A percentile compares a stretch with the other conserved stretches of the same genome.
phyloP scores from a whole-genome alignment of 1,140 invertebrate species.

The Leptestheria dahalacensis region DNA sequence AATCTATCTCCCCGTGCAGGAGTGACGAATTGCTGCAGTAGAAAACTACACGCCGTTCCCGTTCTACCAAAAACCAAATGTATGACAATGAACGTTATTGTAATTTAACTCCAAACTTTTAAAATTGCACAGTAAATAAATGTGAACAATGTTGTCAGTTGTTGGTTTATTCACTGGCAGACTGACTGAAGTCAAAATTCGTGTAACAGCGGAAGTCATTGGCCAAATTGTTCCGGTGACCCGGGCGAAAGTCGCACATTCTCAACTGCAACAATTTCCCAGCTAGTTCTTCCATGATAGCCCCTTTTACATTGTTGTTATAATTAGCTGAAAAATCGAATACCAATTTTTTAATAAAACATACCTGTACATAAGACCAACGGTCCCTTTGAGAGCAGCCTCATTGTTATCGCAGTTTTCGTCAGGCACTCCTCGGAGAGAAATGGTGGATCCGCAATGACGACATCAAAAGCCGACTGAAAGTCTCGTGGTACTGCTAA shows the following conservation, averaged over 20 bases:
- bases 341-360: slow-evolving; percentile 16
- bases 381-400: slow-evolving; percentile 56
- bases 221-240: slow-evolving; percentile 72
- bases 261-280: slow-evolving; percentile 44
- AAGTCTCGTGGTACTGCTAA: slow-evolving; percentile 46
- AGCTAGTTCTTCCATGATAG: slow-evolving; percentile 56
- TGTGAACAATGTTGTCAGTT: no score
- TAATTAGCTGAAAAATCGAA: neutral
- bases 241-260: slow-evolving; percentile 54
- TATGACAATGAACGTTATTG: neutral
- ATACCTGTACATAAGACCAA: slow-evolving; percentile 79
- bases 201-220: slow-evolving; percentile 84
- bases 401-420: slow-evolving; percentile 65
- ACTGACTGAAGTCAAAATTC: slow-evolving; percentile 53
- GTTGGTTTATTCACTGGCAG: neutral
- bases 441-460: slow-evolving; percentile 88
- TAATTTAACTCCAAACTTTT: no score
- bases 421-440: slow-evolving; percentile 79
- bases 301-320: no score
- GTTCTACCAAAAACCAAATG: no score
- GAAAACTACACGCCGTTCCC: no score
- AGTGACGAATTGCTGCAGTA: no score
- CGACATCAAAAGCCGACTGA: slow-evolving; percentile 53
- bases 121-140: no score
- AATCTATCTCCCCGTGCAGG: no score